A percentile compares a stretch with the other conserved stretches of the same genome.
Conservation (phyloP, 2,797 vertebrate genomes). For the Sebastes reedi region DNA sequence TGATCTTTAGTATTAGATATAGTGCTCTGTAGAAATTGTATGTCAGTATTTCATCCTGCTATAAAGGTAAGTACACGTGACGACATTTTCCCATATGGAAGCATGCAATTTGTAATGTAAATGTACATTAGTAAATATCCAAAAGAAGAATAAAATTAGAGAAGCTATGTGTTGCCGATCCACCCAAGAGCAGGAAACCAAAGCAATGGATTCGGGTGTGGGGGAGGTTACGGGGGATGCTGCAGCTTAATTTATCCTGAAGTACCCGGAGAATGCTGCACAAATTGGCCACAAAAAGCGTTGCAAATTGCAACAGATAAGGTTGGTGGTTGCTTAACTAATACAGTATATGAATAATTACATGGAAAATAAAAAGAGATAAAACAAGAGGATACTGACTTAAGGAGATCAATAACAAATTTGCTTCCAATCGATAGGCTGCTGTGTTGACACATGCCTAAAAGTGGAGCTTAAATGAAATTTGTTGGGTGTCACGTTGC, state of each 20-base stretch:
- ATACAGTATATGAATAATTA: slow-evolving; percentile 47
- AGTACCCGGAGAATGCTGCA: slow-evolving; percentile 26
- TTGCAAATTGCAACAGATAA: slow-evolving; percentile 52
- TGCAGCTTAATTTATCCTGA: slow-evolving; percentile 59
- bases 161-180: slow-evolving; percentile 19
- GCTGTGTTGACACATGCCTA: not conserved
- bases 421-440: not conserved
- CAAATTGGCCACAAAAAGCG: slow-evolving; percentile 51
- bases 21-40: not conserved
- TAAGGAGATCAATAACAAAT: slow-evolving; percentile 25
- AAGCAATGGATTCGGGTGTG: slow-evolving; percentile 42
- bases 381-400: not conserved
- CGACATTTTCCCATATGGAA: not conserved
- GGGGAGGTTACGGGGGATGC: slow-evolving; percentile 52
- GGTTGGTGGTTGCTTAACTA: slow-evolving; percentile 30
- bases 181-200: slow-evolving; percentile 26
- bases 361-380: slow-evolving; percentile 2
- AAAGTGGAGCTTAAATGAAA: slow-evolving; percentile 24
- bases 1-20: slow-evolving; percentile 1
- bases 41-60: not conserved
- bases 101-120: slow-evolving; percentile 12
- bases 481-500: slow-evolving; percentile 24
- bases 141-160: slow-evolving; percentile 12
- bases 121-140: slow-evolving; percentile 32
- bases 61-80: not conserved